Evolutionary conservation across 2,888 invertebrate genomes (phyloP), one percentile per base, ranked within the genome.

Genomic region (Stramonita haemastoma): DNA sequence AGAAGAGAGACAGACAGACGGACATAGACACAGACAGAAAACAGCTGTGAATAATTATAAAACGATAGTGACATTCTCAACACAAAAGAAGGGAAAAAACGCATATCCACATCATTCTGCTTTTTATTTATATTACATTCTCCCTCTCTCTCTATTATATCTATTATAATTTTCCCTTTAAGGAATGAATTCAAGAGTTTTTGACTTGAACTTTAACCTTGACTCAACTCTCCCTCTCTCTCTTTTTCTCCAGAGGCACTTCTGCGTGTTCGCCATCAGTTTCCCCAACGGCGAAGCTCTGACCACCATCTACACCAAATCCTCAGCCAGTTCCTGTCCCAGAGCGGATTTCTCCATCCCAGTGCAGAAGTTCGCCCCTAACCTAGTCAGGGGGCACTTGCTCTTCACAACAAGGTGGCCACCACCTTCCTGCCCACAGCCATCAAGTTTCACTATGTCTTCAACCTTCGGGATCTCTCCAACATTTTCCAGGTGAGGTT

Each of bases 371-470:
- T 96, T 98, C 93, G 97, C 97, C 85, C 97, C 97, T 57, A 97
- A 97, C 93, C 97, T 99, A 91, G 98, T 98, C 1, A 96, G 97
- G 98, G 98, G 5, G 98, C 98, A 0, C 97, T 99, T 89, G 97
- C 97, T 32, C 96, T 99, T 73, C 99, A 99, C 95, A 97, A 98
- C 94, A 98, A 98, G 96, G 97, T 98, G 4, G 97, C 98, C 1
- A 97, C 98, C 96, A 97, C 98, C 46, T 99, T 99, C 96, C 96
- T 99, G 90, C 99, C 99, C 0, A 99, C 99, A 1, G 99, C 99
- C 4, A 97, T 98, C 88, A 99, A 99, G 96, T 99, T 98, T 94
- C 99, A 99, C 96, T 99, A 99, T 95, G 97, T 99, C 93, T 99
- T 99, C 96, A 99, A 99, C 96, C 97, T 99, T 90, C 97, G 99